Base-by-base conservation (phyloP, 2,888 invertebrate genomes). In the Erynnis tages region DNA sequence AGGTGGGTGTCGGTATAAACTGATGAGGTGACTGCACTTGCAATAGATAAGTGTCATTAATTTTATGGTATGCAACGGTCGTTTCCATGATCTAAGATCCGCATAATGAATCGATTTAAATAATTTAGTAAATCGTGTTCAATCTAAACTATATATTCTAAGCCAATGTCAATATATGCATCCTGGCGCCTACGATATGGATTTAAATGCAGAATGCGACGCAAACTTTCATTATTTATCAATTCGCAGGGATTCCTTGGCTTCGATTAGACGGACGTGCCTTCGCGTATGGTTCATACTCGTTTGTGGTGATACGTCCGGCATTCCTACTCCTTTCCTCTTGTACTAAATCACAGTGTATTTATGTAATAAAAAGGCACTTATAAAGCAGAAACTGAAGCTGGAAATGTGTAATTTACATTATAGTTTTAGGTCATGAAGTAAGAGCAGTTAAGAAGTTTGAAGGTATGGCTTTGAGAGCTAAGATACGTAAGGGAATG, bases 1-100 rank as follows among this genome's bases (percentile, higher is more conserved):
- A 60, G 61, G 63, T 65, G 61, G 61, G 62, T 67, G 62, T 62
- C 60, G 62, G 59, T 60, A 64, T 62, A 63, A 55, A 56, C 57
- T 56, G 54, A 49, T 49, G 41, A 49, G 41, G 17, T 41, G 27
- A 34, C 49, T 41, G 23, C 54, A 35, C 41, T 27, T 34, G 25
- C 43, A 23, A 40, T 40, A 32, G 14, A 19, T 50, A 50, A 34
- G 23, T 40, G 17, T 32, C 30, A 10, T 19, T 29, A 13, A 11
- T 40, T 40, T 17, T 23, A 8, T 40, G n/a, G 13, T 16, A 14
- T 38, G 37, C 30, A 30, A 30, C 30, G 38, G n/a, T n/a, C n/a
- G n/a, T n/a, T 40, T 30, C 6, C 14, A 17, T 30, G 17, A 30
- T 19, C 29, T n/a, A n/a, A n/a, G n/a, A n/a, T n/a, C n/a, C n/a